These are phyloP conservation scores for Cantharis rufa DNA, from an alignment of 2,888 invertebrate species.

Conservation along the genomic window DNA sequence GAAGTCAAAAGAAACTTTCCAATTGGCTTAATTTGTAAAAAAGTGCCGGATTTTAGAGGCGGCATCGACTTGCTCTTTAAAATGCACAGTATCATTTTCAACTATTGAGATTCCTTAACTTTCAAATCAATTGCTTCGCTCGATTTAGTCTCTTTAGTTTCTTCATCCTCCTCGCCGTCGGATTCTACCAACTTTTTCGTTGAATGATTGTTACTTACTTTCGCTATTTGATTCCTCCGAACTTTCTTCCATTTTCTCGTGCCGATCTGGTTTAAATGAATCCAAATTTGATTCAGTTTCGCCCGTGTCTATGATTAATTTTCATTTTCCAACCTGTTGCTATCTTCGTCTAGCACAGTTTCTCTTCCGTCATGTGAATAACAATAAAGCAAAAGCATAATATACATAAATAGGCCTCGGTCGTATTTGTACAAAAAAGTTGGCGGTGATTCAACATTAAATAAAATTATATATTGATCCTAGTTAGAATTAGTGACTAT, in stretches of 20 bases:
- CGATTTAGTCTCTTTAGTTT: neutral
- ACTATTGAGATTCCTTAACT: neutral
- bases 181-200: neutral
- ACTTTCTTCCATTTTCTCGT: neutral
- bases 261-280: slow-evolving; percentile 18
- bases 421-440: too few relatives aligned
- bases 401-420: too few relatives aligned
- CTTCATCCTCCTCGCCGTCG: neutral
- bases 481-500: too few relatives aligned
- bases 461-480: too few relatives aligned
- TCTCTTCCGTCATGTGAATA: slow-evolving; percentile 74
- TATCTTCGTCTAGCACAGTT: slow-evolving; percentile 66
- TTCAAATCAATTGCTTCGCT: neutral
- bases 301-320: slow-evolving; percentile 49
- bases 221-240: neutral
- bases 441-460: too few relatives aligned
- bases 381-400: too few relatives aligned
- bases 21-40: slow-evolving; percentile 23
- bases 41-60: slow-evolving; percentile 1
- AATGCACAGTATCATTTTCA: neutral
- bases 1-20: slow-evolving; percentile 15
- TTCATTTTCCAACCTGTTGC: slow-evolving; percentile 64
- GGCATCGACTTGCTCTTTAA: neutral
- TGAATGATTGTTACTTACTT: neutral
- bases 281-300: slow-evolving; percentile 31